Evolutionary conservation across 2,888 invertebrate genomes (phyloP).

Genomic region (Mesochorus sp.): DNA sequence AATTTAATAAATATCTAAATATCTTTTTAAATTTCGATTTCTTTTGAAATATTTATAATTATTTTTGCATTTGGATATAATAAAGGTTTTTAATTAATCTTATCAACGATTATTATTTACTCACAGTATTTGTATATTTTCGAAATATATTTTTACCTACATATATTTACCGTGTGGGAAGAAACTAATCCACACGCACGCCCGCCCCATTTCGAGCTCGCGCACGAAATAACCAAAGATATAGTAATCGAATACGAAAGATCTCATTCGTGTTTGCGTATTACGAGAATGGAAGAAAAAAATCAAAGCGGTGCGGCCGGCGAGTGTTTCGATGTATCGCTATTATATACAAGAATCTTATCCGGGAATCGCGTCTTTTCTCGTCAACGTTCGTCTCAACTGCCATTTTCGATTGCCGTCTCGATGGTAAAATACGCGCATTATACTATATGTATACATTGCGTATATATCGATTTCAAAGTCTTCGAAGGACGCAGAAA

Average conservation of each 20-base stretch:
- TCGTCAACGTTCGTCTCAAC: slow-evolving; percentile 32
- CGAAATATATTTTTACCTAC: too few relatives aligned
- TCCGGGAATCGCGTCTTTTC: slow-evolving; percentile 11
- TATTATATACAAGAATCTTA: slow-evolving; percentile 6
- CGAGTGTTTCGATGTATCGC: slow-evolving; percentile 31
- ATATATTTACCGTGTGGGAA: too few relatives aligned
- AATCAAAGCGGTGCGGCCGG: slow-evolving; percentile 27
- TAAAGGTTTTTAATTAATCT: too few relatives aligned
- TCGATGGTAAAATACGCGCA: background rate
- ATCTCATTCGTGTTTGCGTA: background rate
- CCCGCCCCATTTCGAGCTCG: slow-evolving; percentile 32
- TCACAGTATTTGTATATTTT: too few relatives aligned
- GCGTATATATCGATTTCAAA: background rate
- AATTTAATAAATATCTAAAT: too few relatives aligned
- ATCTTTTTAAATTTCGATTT: too few relatives aligned
- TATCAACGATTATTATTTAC: too few relatives aligned
- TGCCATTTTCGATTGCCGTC: slow-evolving; percentile 39
- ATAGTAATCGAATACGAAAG: slow-evolving; percentile 39
- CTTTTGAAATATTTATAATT: background rate
- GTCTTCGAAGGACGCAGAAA: background rate
- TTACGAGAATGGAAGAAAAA: background rate
- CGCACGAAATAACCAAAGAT: slow-evolving; percentile 21
- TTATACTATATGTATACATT: background rate
- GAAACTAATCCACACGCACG: too few relatives aligned
- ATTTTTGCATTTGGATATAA: too few relatives aligned